Base-by-base conservation (phyloP, 35 echinoderm and acorn worm species). In the Apostichopus californicus region DNA sequence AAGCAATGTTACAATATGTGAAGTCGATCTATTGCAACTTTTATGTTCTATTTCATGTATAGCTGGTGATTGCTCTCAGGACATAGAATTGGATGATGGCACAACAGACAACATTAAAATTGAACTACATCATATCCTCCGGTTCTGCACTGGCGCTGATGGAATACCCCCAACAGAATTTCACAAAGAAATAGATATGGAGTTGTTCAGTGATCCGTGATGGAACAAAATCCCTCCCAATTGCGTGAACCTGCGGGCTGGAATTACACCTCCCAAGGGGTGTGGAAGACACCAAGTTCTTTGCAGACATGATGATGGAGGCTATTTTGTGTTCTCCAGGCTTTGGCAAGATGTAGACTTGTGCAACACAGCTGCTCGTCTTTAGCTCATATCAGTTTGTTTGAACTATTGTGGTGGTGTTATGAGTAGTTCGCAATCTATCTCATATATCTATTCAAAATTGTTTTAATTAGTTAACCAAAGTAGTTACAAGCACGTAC, bases 81-180 rank as follows among this genome's bases (percentile, higher is more conserved):
- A n/a, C n/a, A 72, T 72, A 12, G 11, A 72, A 72, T 72, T 72
- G n/a, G 68, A 72, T 72, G 68, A 72, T 72, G 68, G 68, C 68
- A 72, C 68, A 12, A 14, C 9, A 17, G 17, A 78, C 6, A 78
- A 8, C 7, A 25, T 18, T 7, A 28, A 23, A 84, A 57, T 57
- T 21, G 83, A 7, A 9, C 54, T 86, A 4, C 83, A 86, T 7
- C 83, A 86, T 56, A 56, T 86, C 13, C 54, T 86, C 4, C 4
- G 18, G 6, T 86, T 86, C 57, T 14, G 11, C 6, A 86, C 83
- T 6, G 83, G 83, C 6, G 83, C 83, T 8, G 83, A 86, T 18
- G 7, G 5, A 18, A 25, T 86, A 5, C 83, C 83, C 9, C 83
- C 83, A 57, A 56, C 55, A 15, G 83, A 20, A 1, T 73, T 73